Evolutionary conservation across 2,113 vertebrate species (phyloP).

Genomic region (Burhinus oedicnemus): DNA sequence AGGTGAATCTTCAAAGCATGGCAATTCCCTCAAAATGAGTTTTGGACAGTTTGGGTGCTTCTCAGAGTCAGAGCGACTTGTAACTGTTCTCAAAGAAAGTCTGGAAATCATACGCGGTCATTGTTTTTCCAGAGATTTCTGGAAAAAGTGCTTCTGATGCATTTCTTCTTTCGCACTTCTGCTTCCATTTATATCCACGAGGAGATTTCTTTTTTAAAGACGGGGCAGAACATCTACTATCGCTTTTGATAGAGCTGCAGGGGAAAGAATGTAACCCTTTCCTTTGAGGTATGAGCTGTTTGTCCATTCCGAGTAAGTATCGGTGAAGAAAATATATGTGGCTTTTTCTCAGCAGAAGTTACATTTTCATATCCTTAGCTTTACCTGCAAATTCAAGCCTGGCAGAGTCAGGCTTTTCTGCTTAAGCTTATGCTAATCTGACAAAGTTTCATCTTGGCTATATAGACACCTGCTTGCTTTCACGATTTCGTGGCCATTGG

Average conservation of each 20-base stretch:
- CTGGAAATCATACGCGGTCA: not conserved
- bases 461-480: not conserved
- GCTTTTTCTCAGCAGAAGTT: not conserved
- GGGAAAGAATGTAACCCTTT: fast-evolving
- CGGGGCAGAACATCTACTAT: not conserved
- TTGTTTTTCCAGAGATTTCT: not conserved
- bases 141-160: not conserved
- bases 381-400: not conserved
- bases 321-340: not conserved
- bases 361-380: not conserved
- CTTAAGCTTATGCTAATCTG: not conserved
- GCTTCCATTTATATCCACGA: not conserved
- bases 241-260: not conserved
- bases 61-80: not conserved
- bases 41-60: not conserved
- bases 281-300: not conserved
- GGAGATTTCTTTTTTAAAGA: not conserved
- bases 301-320: not conserved
- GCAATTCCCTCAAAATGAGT: not conserved
- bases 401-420: not conserved
- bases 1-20: not conserved
- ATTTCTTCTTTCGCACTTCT: not conserved
- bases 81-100: not conserved
- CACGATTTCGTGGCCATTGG: not conserved
- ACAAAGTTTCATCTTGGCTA: not conserved